Percentiles rank a stretch among this genome's conserved stretches.
Conservation (phyloP, 2,113 vertebrate species). For the Eolophus roseicapilla region DNA sequence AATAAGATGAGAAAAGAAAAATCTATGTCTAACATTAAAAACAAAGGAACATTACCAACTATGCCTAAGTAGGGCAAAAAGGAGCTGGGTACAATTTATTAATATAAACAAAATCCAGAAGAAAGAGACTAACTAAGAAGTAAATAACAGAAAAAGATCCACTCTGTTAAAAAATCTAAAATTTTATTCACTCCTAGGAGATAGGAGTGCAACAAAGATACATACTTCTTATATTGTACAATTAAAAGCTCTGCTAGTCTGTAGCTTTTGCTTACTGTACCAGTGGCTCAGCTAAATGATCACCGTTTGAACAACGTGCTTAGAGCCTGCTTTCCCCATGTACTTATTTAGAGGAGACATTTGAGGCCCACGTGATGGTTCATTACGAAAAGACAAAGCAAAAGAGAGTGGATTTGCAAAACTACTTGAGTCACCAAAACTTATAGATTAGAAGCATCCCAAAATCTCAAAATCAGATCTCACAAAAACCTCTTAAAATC, state of each 20-base stretch:
- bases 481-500: not conserved
- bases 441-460: not conserved
- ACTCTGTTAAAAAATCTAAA: not conserved
- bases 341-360: not conserved
- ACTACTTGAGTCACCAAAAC: not conserved
- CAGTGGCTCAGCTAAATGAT: not conserved
- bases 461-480: not conserved
- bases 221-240: not conserved
- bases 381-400: not conserved
- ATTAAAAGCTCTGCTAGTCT: not conserved
- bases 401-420: not conserved
- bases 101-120: constrained; percentile 66
- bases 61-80: constrained; percentile 72
- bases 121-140: constrained; percentile 58
- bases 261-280: not conserved
- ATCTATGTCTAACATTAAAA: constrained; percentile 70
- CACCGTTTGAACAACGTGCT: accelerated
- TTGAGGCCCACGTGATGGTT: not conserved
- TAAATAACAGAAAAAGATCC: constrained; percentile 18
- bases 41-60: constrained; percentile 63
- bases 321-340: not conserved
- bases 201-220: not conserved
- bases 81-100: constrained; percentile 58
- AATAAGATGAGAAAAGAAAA: constrained; percentile 70
- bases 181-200: not conserved